Evolutionary conservation across 2,797 vertebrate genomes (phyloP), one percentile per base, ranked within the genome.

Genomic region (Trachops cirrhosus): DNA sequence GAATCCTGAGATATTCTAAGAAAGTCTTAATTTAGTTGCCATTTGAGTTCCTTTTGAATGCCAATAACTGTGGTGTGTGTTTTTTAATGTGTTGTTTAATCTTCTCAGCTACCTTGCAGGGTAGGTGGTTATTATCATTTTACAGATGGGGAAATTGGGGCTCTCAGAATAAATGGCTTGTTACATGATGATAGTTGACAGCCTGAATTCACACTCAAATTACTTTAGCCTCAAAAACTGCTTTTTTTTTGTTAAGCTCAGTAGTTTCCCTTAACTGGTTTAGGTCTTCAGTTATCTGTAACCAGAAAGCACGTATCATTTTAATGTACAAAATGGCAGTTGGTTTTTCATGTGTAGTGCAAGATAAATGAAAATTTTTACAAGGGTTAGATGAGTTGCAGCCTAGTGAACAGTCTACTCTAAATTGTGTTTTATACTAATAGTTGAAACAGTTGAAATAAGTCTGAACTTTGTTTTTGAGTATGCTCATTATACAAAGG

Each of bases 11-110:
- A 21, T 94, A 77, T n/a, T 89, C 34, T 79, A 68, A 91, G 75
- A 78, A 93, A 79, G 46, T 74, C 37, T 87, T 86, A 91, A 64
- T 95, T 80, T 90, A 46, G 62, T n/a, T 92, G 54, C 44, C 18
- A 26, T 83, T 95, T 91, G 71, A 89, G 44, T 93, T 90, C 34
- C 54, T 79, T 80, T 93, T 89, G 26, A 93, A 75, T 91, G 37
- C 71, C 34, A 95, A 3, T 92, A 93, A 50, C 70, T 84, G 11
- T 89, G 54, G 41, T 77, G 3, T 57, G 9, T 95, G 62, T 86
- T 12, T 59, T 93, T 94, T 93, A 93, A 82, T 92, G 41, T 95
- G 68, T 59, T 93, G 41, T 93, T 93, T 95, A 85, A 86, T 87
- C 29, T 54, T 87, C 34, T 94, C 41, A 84, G 74, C 68, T 44